Evolutionary conservation across 2,113 vertebrate species (phyloP).

Genomic region (Melanostigma gelatinosum): DNA sequence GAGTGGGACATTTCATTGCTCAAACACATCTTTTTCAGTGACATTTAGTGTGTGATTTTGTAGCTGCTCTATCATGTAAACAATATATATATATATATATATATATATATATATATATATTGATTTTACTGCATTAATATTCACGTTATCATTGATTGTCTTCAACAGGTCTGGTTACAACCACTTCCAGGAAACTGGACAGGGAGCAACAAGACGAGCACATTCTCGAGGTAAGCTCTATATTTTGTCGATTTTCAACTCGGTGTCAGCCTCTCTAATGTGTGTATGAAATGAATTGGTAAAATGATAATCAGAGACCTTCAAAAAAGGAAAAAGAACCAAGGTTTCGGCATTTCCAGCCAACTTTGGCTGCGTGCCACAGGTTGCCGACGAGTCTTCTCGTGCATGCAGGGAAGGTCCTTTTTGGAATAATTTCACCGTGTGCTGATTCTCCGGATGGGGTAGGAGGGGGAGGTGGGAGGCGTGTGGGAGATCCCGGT

Average conservation of each 20-base stretch:
- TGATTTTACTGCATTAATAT: too few relatives aligned
- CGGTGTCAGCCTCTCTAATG: background rate
- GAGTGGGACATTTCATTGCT: background rate
- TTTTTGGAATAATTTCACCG: constrained; percentile 52
- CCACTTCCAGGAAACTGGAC: constrained; percentile 95
- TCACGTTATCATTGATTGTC: constrained; percentile 6
- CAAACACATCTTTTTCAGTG: background rate
- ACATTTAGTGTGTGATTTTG: background rate
- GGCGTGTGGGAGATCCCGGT: constrained; percentile 62
- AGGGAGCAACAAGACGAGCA: constrained; percentile 96
- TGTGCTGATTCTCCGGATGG: constrained; percentile 63
- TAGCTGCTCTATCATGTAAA: background rate
- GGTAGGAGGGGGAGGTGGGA: constrained; percentile 43
- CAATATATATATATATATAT: background rate
- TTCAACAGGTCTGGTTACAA: constrained; percentile 91
- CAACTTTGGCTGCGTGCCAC: constrained; percentile 41
- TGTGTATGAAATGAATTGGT: constrained; percentile 8
- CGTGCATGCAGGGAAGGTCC: constrained; percentile 43
- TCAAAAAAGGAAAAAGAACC: background rate
- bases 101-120: background rate
- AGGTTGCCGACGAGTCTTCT: constrained; percentile 31
- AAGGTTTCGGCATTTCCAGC: constrained; percentile 32
- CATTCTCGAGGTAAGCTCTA: constrained; percentile 90
- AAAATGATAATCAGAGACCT: constrained; percentile 12
- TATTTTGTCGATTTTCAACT: constrained; percentile 13